Evolutionary conservation across 2,113 vertebrate species (phyloP).

Genomic region (Ivindomyrus marchei): DNA sequence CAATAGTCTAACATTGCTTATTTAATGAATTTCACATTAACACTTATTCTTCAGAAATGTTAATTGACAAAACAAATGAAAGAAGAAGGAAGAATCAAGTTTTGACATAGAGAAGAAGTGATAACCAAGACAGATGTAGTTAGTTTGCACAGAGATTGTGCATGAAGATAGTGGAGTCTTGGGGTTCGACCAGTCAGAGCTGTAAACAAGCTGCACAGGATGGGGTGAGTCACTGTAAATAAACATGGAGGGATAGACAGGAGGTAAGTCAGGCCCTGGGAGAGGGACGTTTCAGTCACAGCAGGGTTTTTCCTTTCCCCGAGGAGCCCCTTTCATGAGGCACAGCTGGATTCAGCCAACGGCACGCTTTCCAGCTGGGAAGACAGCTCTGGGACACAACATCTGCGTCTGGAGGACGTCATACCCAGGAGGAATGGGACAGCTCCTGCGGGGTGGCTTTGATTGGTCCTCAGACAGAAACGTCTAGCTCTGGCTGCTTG

Average conservation of each 20-base stretch:
- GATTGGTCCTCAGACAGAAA: background rate
- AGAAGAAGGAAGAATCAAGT: background rate
- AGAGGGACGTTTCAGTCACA: background rate
- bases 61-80: background rate
- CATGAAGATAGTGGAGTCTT: background rate
- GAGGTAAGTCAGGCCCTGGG: background rate
- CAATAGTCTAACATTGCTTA: background rate
- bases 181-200: background rate
- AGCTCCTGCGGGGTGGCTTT: background rate
- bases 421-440: background rate
- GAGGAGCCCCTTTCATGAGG: background rate
- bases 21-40: background rate
- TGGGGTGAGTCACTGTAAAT: background rate
- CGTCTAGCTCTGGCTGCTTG: background rate
- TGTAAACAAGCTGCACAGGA: background rate
- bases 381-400: slow-evolving; percentile 12
- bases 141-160: background rate
- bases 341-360: slow-evolving; percentile 34
- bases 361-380: slow-evolving; percentile 24
- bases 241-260: background rate
- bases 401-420: slow-evolving; percentile 26
- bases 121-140: background rate
- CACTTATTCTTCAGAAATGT: background rate
- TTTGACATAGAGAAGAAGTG: background rate
- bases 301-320: background rate